Base-by-base conservation (phyloP, 2,888 invertebrate genomes). In the Danaus chrysippus region DNA sequence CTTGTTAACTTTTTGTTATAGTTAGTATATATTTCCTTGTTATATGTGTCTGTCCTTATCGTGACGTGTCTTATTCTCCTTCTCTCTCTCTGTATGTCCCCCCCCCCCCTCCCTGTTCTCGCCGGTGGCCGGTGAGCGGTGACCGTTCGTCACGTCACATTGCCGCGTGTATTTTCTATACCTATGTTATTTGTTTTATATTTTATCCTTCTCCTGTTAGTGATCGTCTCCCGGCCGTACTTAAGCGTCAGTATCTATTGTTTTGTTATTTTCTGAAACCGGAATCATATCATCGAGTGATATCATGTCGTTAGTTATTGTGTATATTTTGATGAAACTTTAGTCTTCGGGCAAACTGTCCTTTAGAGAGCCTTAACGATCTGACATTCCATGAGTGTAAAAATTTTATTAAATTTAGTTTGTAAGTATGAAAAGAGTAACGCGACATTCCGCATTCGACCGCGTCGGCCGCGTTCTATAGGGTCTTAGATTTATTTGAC, bases 401-500 rank as follows among this genome's bases (percentile, higher is more conserved):
- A 77, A 61, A 68, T n/a, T n/a, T n/a, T 77, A 76, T 71, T 72
- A 77, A 76, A 72, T 72, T 71, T 82, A 83, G 86, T 85, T 83
- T 84, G 86, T 84, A 77, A 76, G 73, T 73, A 77, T 77, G 70
- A 61, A 78, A 82, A 82, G 82, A 81, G 82, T 81, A 81, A 81
- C 62, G 60, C 17, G 49, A 49, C 49, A 49, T 17, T 81, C 23
- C 23, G 23, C 23, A 5, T 34, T 34, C 23, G 23, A 74, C 65
- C 60, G n/a, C 56, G 57, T 61, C 67, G 70, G 73, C 72, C 66
- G 73, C 71, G 59, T 53, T 61, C 55, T 58, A 42, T 68, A 78
- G 79, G 73, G 70, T 75, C 82, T 84, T 82, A 76, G 79, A 82
- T 87, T 87, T 77, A 82, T 86, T 90, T 81, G 90, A 90, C 89